phyloP scores from a whole-genome alignment of 2,797 vertebrate species.

The Gambelia wislizenii region DNA sequence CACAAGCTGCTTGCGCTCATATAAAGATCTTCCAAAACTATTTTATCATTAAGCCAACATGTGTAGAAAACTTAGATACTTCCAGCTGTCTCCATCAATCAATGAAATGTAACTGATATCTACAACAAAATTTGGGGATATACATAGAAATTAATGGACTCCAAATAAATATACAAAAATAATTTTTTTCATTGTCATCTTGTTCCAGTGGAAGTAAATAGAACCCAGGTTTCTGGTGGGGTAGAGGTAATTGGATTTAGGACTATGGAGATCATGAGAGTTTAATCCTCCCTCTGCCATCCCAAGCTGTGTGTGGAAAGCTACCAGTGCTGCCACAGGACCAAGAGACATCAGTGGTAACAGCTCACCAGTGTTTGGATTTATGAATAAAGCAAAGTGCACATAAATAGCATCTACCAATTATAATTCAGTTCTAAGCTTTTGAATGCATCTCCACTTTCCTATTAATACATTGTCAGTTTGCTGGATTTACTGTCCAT shows the following conservation, averaged over 20 bases:
- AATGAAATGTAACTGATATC: too few relatives aligned
- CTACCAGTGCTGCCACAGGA: too few relatives aligned
- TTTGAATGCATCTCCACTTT: too few relatives aligned
- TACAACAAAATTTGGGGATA: not conserved
- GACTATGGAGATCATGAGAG: not conserved
- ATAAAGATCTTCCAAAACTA: too few relatives aligned
- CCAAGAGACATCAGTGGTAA: not conserved
- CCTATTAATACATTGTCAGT: not conserved
- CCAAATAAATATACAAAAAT: not conserved
- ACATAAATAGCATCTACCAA: too few relatives aligned
- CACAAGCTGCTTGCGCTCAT: too few relatives aligned
- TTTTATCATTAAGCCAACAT: too few relatives aligned
- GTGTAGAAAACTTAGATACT: too few relatives aligned
- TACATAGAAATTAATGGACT: not conserved
- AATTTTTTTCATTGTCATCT: not conserved
- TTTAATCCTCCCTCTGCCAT: not conserved
- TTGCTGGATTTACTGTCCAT: not conserved
- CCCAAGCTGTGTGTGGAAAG: too few relatives aligned
- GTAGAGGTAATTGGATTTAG: not conserved
- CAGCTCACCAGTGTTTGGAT: not conserved
- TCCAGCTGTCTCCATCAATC: too few relatives aligned
- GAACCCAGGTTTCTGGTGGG: too few relatives aligned
- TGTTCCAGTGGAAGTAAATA: not conserved
- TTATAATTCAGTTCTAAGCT: too few relatives aligned
- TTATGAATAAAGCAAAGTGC: not conserved